Evolutionary conservation across 2,888 invertebrate species (phyloP).

Genomic region (Sabatieria punctata): DNA sequence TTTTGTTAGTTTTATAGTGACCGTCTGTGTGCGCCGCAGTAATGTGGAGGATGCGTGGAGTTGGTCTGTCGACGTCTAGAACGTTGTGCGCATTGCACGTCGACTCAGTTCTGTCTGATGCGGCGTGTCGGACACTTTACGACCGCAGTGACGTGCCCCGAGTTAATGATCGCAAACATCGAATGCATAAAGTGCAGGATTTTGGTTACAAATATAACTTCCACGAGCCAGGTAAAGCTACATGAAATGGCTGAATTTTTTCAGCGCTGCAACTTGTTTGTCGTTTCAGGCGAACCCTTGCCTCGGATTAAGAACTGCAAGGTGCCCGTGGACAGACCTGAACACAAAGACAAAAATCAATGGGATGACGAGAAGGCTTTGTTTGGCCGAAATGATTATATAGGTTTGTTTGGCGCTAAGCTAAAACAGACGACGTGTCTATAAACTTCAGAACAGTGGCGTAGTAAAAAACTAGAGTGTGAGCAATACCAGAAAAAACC

Average conservation of each 20-base stretch:
- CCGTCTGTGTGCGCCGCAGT: no score
- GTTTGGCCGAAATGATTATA: conserved; percentile 90
- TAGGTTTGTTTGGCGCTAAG: conserved; percentile 46
- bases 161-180: not conserved
- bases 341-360: conserved; percentile 38
- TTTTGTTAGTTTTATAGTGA: no score
- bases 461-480: no score
- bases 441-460: no score
- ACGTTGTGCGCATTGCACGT: no score
- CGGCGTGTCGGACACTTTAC: not conserved
- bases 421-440: no score
- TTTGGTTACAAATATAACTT: conserved; percentile 6
- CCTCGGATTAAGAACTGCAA: conserved; percentile 7
- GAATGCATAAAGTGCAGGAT: conserved; percentile 1
- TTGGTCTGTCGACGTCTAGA: no score
- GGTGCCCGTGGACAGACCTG: conserved; percentile 14
- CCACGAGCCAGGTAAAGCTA: not conserved
- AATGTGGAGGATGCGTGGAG: no score
- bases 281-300: conserved; percentile 7
- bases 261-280: not conserved
- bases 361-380: conserved; percentile 62
- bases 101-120: no score
- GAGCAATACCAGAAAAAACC: no score
- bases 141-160: conserved; percentile 4
- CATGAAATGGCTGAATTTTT: not conserved